Evolutionary conservation across 2,888 invertebrate genomes (phyloP), one percentile per base, ranked within the genome.

Genomic region (Cylindroiulus punctatus): DNA sequence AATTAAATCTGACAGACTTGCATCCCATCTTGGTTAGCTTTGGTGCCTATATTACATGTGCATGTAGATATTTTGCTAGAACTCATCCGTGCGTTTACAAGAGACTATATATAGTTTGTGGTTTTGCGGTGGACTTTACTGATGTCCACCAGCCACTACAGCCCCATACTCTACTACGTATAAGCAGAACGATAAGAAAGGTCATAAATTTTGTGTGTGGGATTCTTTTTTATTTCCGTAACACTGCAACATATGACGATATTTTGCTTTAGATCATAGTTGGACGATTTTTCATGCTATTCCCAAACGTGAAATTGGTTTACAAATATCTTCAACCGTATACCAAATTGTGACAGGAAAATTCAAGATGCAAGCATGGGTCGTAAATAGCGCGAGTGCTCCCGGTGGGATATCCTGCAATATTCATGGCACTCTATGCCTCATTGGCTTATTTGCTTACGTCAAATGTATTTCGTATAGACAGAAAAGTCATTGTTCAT

Each of bases 241-340:
- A 8, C 22, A 22, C 12, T 65, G 57, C 57, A 65, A 22, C 22
- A 65, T 65, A 65, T 65, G 57, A 65, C 57, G 57, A 65, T 65
- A 65, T 65, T n/a, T 65, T 22, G 22, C 57, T 22, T 65, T 8
- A 5, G 19, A 65, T 65, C 57, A 22, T 65, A 65, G 57, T 65
- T 22, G 57, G 57, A 65, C 57, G 57, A 65, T 65, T 65, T 65
- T 22, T 65, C 57, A 65, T 65, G 19, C n/a, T 65, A 65, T 65
- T 65, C 57, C 57, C 57, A 65, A 65, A 65, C 57, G 57, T 65
- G 57, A 65, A 65, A 65, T 65, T 65, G 57, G 57, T 65, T 65
- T 22, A 22, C 57, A 65, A 65, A 65, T 65, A 65, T 22, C 57
- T 65, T 22, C 57, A 65, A 65, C 57, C 57, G 7, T 65, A 65